Evolutionary conservation across 1,140 invertebrate species (phyloP).

Genomic region (Sarcophaga bullata): DNA sequence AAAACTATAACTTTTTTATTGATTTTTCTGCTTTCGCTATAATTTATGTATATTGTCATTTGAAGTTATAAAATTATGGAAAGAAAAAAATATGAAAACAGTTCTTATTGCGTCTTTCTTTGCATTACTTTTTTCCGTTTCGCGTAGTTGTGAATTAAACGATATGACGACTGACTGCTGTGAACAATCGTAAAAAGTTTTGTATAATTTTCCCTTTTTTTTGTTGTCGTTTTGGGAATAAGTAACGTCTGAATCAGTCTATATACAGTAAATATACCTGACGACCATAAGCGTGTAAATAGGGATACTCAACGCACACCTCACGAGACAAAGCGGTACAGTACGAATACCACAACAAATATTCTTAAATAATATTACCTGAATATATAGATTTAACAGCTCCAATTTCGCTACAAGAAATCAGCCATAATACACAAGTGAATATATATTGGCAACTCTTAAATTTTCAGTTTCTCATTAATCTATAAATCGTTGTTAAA

Average conservation of each 20-base stretch:
- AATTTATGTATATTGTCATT: conserved; percentile 41
- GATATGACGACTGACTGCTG: conserved; percentile 9
- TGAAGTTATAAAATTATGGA: conserved; percentile 31
- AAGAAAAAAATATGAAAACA: neutral
- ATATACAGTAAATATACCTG: too few relatives aligned
- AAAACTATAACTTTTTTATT: conserved; percentile 33
- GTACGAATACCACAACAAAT: too few relatives aligned
- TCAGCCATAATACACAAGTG: too few relatives aligned
- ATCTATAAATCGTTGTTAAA: too few relatives aligned
- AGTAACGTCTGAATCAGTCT: conserved; percentile 31
- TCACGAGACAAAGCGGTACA: too few relatives aligned
- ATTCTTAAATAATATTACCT: too few relatives aligned
- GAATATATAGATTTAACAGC: too few relatives aligned
- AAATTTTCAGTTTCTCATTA: too few relatives aligned
- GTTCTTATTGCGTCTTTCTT: too few relatives aligned
- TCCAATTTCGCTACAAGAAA: too few relatives aligned
- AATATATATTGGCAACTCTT: too few relatives aligned
- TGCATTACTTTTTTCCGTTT: neutral
- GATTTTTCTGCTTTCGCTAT: conserved; percentile 26
- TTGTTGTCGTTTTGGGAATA: neutral
- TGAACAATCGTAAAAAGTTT: conserved; percentile 23
- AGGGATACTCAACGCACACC: too few relatives aligned
- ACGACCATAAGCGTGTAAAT: neutral
- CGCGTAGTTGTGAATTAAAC: conserved; percentile 1
- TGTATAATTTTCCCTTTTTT: neutral